Evolutionary conservation across 1,140 invertebrate species (phyloP).

Genomic region (Geopemphigus sp.): DNA sequence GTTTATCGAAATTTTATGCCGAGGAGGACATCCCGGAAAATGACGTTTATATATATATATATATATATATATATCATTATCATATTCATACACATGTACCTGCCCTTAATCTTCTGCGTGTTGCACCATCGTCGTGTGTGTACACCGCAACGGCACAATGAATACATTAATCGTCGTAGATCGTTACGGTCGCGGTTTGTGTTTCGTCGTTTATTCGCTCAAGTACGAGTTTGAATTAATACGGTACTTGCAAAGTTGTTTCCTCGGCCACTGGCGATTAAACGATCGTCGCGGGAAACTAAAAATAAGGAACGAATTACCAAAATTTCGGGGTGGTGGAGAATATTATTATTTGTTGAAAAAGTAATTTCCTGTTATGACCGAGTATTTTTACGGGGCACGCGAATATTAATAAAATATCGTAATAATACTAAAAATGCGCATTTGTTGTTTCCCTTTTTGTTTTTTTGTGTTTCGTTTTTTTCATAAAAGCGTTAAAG

Average conservation of each 20-base stretch:
- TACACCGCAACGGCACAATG: background rate
- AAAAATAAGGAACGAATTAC: background rate
- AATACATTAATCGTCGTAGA: background rate
- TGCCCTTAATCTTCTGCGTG: background rate
- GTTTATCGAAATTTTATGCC: constrained; percentile 10
- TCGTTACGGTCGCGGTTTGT: background rate
- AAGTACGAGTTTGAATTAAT: background rate
- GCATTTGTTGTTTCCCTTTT: background rate
- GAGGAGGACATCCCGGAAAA: background rate
- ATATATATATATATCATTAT: background rate
- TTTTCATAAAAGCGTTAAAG: background rate
- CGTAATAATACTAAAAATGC: background rate
- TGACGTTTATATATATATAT: background rate
- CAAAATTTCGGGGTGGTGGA: too few relatives aligned
- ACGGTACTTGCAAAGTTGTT: background rate
- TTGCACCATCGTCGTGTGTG: background rate
- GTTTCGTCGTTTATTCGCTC: background rate
- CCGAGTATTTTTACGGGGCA: background rate
- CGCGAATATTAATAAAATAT: background rate
- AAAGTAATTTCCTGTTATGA: background rate
- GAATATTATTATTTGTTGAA: background rate
- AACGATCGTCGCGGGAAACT: background rate
- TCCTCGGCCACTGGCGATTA: background rate
- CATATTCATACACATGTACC: background rate
- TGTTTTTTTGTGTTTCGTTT: background rate